Evolutionary conservation across 2,888 invertebrate species (phyloP).

Genomic region (Ornithoptera priamus): DNA sequence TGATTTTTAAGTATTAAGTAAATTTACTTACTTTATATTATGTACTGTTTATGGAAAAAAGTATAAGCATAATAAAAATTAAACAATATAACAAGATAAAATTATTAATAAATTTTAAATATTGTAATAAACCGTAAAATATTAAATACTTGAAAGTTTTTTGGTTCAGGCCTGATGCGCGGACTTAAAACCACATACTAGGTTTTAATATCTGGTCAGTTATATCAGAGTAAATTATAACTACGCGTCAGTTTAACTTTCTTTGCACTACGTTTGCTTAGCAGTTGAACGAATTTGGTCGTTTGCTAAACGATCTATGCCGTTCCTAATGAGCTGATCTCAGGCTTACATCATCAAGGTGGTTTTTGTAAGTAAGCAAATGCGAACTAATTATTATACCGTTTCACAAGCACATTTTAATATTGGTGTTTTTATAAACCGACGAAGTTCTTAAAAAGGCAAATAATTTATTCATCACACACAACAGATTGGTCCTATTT

Average conservation of each 20-base stretch:
- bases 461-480: background rate
- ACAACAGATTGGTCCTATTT: background rate
- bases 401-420: background rate
- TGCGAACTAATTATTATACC: background rate
- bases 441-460: background rate
- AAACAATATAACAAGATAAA: too few relatives aligned
- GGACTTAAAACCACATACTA: too few relatives aligned
- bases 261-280: background rate
- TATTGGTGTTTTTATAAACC: background rate
- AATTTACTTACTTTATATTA: too few relatives aligned
- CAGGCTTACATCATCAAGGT: conserved; percentile 1
- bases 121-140: too few relatives aligned
- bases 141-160: too few relatives aligned
- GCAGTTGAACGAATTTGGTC: background rate
- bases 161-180: too few relatives aligned
- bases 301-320: background rate
- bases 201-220: background rate
- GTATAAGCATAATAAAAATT: too few relatives aligned
- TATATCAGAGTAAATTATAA: background rate
- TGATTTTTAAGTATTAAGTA: too few relatives aligned
- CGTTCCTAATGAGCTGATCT: background rate
- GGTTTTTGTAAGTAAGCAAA: background rate
- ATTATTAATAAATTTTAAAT: too few relatives aligned
- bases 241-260: background rate
- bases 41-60: too few relatives aligned